These are phyloP conservation scores for Electrona antarctica DNA, from an alignment of 2,113 vertebrate genomes.

Conservation along the genomic window DNA sequence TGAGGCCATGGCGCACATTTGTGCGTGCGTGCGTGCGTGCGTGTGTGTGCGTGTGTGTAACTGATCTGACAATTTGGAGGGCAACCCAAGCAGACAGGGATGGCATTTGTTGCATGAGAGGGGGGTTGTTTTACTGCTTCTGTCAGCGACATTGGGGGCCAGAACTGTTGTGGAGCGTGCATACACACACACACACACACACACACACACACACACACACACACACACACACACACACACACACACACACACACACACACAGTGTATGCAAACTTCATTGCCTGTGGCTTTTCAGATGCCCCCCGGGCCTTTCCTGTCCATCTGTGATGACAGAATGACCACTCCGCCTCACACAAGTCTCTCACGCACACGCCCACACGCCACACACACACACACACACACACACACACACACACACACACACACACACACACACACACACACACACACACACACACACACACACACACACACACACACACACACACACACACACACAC, in stretches of 20 bases:
- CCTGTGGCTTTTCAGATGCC: slow-evolving; percentile 64
- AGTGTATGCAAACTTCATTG: slow-evolving; percentile 59
- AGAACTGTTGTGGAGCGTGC: neutral
- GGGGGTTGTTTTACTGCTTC: slow-evolving; percentile 50
- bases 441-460: slow-evolving; percentile 15
- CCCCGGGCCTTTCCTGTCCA: slow-evolving; percentile 75
- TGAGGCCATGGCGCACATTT: slow-evolving; percentile 14
- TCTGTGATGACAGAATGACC: slow-evolving; percentile 79
- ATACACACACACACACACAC: slow-evolving; percentile 22
- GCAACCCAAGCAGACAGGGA: slow-evolving; percentile 61
- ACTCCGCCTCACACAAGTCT: slow-evolving; percentile 62
- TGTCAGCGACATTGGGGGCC: slow-evolving; percentile 39
- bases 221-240: slow-evolving; percentile 27
- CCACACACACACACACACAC: slow-evolving; percentile 1
- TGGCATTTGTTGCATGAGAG: slow-evolving; percentile 70
- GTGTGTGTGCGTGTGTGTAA: slow-evolving; percentile 14
- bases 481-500: slow-evolving; percentile 8
- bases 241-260: slow-evolving; percentile 27
- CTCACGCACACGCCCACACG: too few relatives aligned
- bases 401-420: slow-evolving; percentile 1
- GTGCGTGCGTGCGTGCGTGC: slow-evolving; percentile 13
- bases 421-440: neutral
- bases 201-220: slow-evolving; percentile 13
- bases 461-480: neutral
- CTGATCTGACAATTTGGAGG: slow-evolving; percentile 66